Evolutionary conservation across 2,888 invertebrate genomes (phyloP), one percentile per base, ranked within the genome.

Genomic region (Cordilura impudica): DNA sequence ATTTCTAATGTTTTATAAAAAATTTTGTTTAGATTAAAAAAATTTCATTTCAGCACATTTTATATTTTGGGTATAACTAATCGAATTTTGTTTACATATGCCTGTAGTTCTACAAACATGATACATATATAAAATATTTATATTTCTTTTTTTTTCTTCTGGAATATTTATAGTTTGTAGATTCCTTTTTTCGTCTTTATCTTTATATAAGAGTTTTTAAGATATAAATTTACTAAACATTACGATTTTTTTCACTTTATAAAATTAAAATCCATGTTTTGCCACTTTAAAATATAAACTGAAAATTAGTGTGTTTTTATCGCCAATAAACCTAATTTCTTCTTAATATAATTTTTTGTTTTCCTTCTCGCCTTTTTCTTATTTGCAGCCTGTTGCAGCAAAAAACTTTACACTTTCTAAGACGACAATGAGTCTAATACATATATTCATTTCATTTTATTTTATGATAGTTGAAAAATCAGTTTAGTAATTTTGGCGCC

Each of bases 361-460:
- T 12, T 21, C 18, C 21, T 45, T 45, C 2, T 39, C 49, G 7
- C 10, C 35, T 8, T 21, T 35, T 56, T 18, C 29, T 56, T n/a
- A 12, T 54, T 35, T 61, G 31, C 58, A 63, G 71, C 71, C 79
- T 63, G 66, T 72, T 29, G 51, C 18, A 23, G 53, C 10, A 54
- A 70, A 65, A 71, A 71, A 74, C 54, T 49, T 19, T 43, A 56
- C 21, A 54, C 51, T 26, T 66, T 77, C 35, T 29, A 19, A 39
- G 79, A 63, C 75, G 79, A 67, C 79, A 67, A 63, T 54, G 71
- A 71, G 75, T 79, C 79, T 75, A 72, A 71, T 75, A 35, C 61
- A 71, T 79, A 71, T 67, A 79, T 79, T 79, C 63, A 79, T 79
- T 70, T 67, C 63, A 63, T 72, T 75, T 53, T 61, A 49, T 65